These are phyloP conservation scores for Sitodiplosis mosellana DNA, from an alignment of 1,140 invertebrate genomes.

Conservation along the genomic window DNA sequence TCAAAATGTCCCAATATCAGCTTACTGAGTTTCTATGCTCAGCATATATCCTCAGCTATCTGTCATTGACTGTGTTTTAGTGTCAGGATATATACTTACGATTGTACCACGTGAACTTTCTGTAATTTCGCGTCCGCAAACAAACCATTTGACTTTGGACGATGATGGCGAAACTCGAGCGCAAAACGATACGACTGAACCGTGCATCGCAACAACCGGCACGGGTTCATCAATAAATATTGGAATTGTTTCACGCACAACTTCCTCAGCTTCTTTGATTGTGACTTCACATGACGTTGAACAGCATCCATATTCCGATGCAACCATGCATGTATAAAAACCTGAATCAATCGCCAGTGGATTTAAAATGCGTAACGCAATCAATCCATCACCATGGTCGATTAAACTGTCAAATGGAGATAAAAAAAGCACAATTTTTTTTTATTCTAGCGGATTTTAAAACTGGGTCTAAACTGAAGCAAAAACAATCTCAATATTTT, in stretches of 20 bases:
- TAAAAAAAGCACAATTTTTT: too few species aligned
- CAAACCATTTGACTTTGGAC: conserved; percentile 17
- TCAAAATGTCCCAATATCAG: too few species aligned
- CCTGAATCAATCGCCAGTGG: conserved; percentile 47
- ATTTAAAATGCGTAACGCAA: conserved; percentile 42
- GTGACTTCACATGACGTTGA: conserved; percentile 17
- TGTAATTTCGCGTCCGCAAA: conserved; percentile 5
- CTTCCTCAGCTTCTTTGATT: conserved; percentile 16
- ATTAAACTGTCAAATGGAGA: conserved; percentile 31
- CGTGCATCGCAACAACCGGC: conserved; percentile 13
- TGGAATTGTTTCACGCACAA: conserved; percentile 8
- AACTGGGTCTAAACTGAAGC: too few species aligned
- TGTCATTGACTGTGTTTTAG: background rate
- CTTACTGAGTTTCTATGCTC: too few species aligned
- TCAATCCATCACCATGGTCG: conserved; percentile 35
- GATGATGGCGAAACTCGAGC: conserved; percentile 18
- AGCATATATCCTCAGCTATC: too few species aligned
- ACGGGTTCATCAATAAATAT: conserved; percentile 17
- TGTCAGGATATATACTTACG: conserved; percentile 13
- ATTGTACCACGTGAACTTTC: conserved; percentile 19
- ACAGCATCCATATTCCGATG: conserved; percentile 12
- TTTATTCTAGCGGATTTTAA: too few species aligned
- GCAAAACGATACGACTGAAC: conserved; percentile 18
- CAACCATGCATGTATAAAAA: conserved; percentile 46
- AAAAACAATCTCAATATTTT: too few species aligned